Evolutionary conservation across 53 echinoderm and acorn worm species (phyloP).

Genomic region (Temnopleurus reevesii): DNA sequence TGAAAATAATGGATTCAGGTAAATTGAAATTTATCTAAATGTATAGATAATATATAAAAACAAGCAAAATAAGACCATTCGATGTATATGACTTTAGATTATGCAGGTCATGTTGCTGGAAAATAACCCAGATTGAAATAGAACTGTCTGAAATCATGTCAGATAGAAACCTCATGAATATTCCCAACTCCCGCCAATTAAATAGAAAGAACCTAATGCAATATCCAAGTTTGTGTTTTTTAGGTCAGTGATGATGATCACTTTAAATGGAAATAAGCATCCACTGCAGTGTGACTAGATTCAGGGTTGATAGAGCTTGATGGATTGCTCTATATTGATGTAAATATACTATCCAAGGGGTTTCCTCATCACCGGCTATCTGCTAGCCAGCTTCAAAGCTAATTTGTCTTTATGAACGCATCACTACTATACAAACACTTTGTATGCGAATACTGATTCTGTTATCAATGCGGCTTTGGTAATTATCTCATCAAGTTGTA

Average conservation of each 20-base stretch:
- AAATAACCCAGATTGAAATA: neutral
- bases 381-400: neutral
- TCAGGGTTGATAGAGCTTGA: neutral
- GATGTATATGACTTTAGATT: too few relatives aligned
- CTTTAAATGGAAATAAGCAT: conserved; percentile 12
- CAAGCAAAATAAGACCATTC: too few relatives aligned
- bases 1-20: too few relatives aligned
- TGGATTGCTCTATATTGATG: neutral
- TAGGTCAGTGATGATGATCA: conserved; percentile 15
- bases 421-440: conserved; percentile 6
- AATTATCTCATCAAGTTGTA: neutral
- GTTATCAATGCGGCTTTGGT: neutral
- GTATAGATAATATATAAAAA: too few relatives aligned
- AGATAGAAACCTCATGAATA: neutral
- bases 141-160: neutral
- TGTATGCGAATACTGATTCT: conserved; percentile 1
- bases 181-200: neutral
- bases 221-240: conserved; percentile 19
- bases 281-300: neutral
- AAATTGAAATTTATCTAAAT: too few relatives aligned
- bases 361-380: neutral
- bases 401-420: neutral
- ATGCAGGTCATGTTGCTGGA: neutral
- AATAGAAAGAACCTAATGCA: conserved; percentile 18
- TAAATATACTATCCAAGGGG: neutral